Base-by-base conservation (phyloP, 1,140 invertebrate species). In the Rhizoglyphus robini region DNA sequence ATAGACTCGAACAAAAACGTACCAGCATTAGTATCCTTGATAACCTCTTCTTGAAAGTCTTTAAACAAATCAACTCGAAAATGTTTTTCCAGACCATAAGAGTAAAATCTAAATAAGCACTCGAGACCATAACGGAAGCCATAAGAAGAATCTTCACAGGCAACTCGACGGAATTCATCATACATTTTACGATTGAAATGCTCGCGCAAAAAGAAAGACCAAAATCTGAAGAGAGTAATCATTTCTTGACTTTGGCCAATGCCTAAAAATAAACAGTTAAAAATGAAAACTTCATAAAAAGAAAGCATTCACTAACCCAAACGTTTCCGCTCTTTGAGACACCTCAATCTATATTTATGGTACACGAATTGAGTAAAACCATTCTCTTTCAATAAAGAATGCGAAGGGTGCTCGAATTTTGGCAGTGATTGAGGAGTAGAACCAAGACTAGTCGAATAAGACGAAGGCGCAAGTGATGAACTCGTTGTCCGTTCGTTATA, bases 181-280 rank as follows among this genome's bases (percentile, higher is more conserved):
- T 97, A 99, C 95, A 99, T 98, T 70, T 87, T 94, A 71, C 87
- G 84, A 79, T 98, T 98, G 78, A 96, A 99, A 76, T 98, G 94
- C 75, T 98, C 93, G 61, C 95, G 79, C 48, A 99, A 81, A 80
- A 99, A 99, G 83, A 98, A 97, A 27, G 95, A 98, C 96, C 96
- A 99, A 79, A 99, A 99, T 66, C 96, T 81, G 79, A 93, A 96
- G 1, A 96, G 79, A 0, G 93, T 96, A 75, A 96, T 96, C 93
- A 96, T 96, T 76, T 96, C 92, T 73, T 89, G 88, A 15, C 90
- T 92, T 70, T 90, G 86, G 0, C 95, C 95, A 72, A 87, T 86
- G 57, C 95, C 94, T 49, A 92, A 80, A 74, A 87, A 84, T 47
- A 80, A 79, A 29, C 15, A 60, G 13, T 59, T 59, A 8, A 29